phyloP scores from a whole-genome alignment of 2,888 invertebrate species.

The Dryocosmus kuriphilus region DNA sequence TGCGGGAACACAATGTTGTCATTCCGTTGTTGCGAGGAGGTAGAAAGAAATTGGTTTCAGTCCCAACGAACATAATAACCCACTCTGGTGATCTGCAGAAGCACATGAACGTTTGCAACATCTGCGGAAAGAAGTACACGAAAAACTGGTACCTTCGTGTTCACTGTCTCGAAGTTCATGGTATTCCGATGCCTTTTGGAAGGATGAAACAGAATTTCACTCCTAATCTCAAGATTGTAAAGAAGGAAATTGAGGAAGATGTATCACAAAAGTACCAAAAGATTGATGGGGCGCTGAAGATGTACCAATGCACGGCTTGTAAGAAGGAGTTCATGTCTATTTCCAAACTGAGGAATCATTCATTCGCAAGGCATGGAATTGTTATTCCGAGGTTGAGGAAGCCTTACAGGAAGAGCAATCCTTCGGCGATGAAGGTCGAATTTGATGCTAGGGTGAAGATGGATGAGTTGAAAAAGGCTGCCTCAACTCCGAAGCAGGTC shows the following conservation, averaged over 20 bases:
- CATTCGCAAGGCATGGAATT: neutral
- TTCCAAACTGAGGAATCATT: neutral
- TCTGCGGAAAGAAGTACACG: slow-evolving; percentile 61
- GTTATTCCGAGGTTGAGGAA: neutral
- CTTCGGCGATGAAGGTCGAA: neutral
- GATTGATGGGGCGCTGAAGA: neutral
- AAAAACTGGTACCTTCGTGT: slow-evolving; percentile 46
- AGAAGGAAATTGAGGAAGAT: slow-evolving; percentile 2
- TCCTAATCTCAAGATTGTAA: neutral
- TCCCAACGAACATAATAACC: neutral
- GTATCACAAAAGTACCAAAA: neutral
- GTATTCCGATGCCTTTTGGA: slow-evolving; percentile 57
- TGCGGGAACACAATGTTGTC: neutral
- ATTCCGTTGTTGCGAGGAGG: neutral
- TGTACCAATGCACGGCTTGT: slow-evolving; percentile 6
- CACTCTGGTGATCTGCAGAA: slow-evolving; percentile 43
- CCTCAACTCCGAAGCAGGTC: neutral
- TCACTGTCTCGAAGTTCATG: slow-evolving; percentile 67
- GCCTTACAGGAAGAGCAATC: neutral
- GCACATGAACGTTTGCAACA: slow-evolving; percentile 65
- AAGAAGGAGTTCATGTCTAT: slow-evolving; percentile 5
- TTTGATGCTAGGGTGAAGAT: neutral
- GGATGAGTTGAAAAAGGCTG: neutral
- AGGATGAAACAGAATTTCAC: neutral
- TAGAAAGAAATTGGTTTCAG: neutral